phyloP scores from a whole-genome alignment of 1,140 invertebrate species.

The Maniola jurtina region DNA sequence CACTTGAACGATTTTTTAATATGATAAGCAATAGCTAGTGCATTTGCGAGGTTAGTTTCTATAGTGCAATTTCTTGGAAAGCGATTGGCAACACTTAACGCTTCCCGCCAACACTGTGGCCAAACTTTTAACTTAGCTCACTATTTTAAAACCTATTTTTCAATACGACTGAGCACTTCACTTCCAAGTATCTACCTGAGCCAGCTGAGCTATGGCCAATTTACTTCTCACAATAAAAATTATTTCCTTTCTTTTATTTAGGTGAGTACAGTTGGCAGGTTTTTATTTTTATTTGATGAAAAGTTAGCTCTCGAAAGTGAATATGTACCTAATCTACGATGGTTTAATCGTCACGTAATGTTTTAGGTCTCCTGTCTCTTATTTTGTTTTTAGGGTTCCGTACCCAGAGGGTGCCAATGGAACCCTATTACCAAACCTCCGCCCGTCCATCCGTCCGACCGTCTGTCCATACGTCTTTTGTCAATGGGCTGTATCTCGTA shows the following conservation, averaged over 20 bases:
- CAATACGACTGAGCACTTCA: conserved; percentile 23
- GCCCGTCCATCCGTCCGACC: too few relatives aligned
- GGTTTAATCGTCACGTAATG: too few relatives aligned
- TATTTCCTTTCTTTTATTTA: conserved; percentile 1
- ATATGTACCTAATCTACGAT: not conserved
- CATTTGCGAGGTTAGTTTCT: not conserved
- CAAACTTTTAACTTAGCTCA: conserved; percentile 18
- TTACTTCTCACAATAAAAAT: conserved; percentile 10
- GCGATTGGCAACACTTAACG: too few relatives aligned
- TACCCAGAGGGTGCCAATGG: too few relatives aligned
- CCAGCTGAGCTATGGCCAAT: conserved; percentile 8
- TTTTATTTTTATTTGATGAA: not conserved
- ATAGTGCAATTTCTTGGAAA: too few relatives aligned
- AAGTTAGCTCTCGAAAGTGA: not conserved
- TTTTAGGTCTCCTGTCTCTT: too few relatives aligned
- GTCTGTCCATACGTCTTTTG: too few relatives aligned
- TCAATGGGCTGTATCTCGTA: too few relatives aligned
- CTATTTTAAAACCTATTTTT: conserved; percentile 34
- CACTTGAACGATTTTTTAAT: too few relatives aligned
- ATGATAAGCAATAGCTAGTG: not conserved
- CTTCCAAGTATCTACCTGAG: conserved; percentile 5
- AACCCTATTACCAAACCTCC: too few relatives aligned
- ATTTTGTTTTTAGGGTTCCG: too few relatives aligned
- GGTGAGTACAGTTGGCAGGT: not conserved
- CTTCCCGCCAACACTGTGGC: conserved; percentile 3